A percentile compares a stretch with the other conserved stretches of the same genome.
These are phyloP conservation scores for Takifugu rubripes DNA, from an alignment of 2,797 vertebrate genomes.

Conservation along the genomic window DNA sequence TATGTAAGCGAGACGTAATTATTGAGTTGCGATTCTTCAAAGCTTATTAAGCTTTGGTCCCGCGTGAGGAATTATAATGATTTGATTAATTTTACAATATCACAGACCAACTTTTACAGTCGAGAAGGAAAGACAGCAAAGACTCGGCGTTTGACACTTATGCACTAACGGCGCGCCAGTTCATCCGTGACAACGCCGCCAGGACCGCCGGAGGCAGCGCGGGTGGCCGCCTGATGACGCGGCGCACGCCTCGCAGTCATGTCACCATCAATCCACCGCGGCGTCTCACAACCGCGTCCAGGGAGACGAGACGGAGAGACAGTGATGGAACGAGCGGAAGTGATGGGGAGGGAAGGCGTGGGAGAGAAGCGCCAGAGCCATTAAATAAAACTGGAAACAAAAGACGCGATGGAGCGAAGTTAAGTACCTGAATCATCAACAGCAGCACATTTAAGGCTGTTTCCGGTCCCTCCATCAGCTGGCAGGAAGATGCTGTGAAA, in stretches of 20 bases:
- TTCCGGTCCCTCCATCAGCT: not conserved
- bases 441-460: too few relatives aligned
- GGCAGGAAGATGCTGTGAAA: conserved; percentile 14
- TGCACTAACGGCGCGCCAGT: conserved; percentile 52
- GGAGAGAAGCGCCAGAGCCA: not conserved
- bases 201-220: conserved; percentile 60
- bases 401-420: not conserved
- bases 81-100: too few relatives aligned
- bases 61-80: conserved; percentile 40
- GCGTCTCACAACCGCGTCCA: conserved; percentile 52
- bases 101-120: too few relatives aligned
- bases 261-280: conserved; percentile 59
- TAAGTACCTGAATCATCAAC: too few relatives aligned
- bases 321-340: conserved; percentile 2
- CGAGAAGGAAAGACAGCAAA: conserved; percentile 1
- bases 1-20: conserved; percentile 55
- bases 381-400: not conserved
- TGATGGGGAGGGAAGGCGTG: too few relatives aligned
- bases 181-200: conserved; percentile 64
- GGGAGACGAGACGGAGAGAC: conserved; percentile 29
- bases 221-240: conserved; percentile 56
- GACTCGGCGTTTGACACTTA: conserved; percentile 50
- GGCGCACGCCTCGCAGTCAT: conserved; percentile 48
- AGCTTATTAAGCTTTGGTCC: conserved; percentile 56
- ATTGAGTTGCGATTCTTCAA: conserved; percentile 57